phyloP scores from a whole-genome alignment of 1,140 invertebrate species.

The Zeugodacus cucurbitae region DNA sequence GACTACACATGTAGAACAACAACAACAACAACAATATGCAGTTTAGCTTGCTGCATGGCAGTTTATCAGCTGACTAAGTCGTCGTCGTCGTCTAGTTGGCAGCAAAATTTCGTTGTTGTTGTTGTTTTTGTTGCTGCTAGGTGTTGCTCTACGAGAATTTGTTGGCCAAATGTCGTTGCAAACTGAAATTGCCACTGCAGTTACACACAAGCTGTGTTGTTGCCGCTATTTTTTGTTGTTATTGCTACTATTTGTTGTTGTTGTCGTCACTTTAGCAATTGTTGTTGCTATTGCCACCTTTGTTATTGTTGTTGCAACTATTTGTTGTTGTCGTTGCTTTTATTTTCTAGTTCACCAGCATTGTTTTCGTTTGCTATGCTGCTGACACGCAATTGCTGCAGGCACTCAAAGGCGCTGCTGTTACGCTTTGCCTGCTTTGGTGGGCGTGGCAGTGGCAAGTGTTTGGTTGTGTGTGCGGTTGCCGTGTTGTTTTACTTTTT shows the following conservation, averaged over 20 bases:
- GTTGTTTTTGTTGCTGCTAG: neutral
- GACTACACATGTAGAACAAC: neutral
- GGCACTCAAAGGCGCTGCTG: neutral
- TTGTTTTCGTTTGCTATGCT: neutral
- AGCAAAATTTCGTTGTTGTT: neutral
- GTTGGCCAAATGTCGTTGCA: neutral
- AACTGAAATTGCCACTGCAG: neutral
- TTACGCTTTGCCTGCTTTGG: neutral
- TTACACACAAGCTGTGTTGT: neutral
- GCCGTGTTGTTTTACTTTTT: neutral
- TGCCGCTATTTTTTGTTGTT: neutral
- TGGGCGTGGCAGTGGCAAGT: neutral
- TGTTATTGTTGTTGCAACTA: neutral
- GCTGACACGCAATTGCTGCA: slow-evolving; percentile 5
- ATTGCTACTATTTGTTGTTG: neutral
- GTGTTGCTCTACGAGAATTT: neutral
- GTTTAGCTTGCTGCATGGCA: neutral
- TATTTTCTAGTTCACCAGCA: neutral
- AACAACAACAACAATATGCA: neutral
- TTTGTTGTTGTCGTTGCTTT: neutral
- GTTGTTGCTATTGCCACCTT: neutral
- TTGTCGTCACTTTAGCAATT: neutral
- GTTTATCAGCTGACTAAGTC: neutral
- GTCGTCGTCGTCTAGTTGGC: neutral
- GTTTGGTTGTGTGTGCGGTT: too few species aligned